Base-by-base conservation (phyloP, 2,888 invertebrate species). In the Caenorhabditis sinica region DNA sequence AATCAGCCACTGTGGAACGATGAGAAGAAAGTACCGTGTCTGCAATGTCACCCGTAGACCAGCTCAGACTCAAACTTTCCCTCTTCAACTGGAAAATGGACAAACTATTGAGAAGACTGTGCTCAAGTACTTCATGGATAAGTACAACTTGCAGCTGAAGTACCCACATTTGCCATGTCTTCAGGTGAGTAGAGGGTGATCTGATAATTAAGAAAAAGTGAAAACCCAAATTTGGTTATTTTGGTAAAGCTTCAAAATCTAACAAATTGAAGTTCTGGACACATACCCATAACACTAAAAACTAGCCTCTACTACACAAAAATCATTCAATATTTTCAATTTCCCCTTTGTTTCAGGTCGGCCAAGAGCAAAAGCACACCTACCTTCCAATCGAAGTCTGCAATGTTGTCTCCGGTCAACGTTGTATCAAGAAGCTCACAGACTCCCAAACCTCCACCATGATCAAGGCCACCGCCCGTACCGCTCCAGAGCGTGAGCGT, bases 361-460 rank as follows among this genome's bases (percentile, higher is more conserved):
- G 99, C 0, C 99, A 99, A 94, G 99, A 99, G 94, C 98, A 98
- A 94, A 99, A 99, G 94, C 99, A 99, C 94, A 99, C 99, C 73
- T 99, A 99, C 94, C 95, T 99, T 91, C 99, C 99, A 9, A 94
- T 99, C 80, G 99, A 99, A 95, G 98, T 99, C 86, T 99, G 99
- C 94, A 98, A 98, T 93, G 98, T 99, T 92, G 99, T 99, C 71
- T 97, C 97, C 2, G 99, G 99, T 25, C 99, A 99, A 94, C 95
- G 99, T 82, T 99, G 99, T 94, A 99, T 99, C 90, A 99, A 99
- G 94, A 99, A 99, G 94, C 94, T 99, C 88, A 99, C 99, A 17
- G 99, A 99, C 93, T 98, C 98, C 96, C 99, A 99, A 94, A 99
- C 99, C 9, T 99, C 98, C 11, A 99, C 99, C 8, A 99, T 99